A percentile compares a stretch with the other conserved stretches of the same genome.
Conservation (phyloP, 2,113 vertebrate genomes). For the Hippolais icterina region DNA sequence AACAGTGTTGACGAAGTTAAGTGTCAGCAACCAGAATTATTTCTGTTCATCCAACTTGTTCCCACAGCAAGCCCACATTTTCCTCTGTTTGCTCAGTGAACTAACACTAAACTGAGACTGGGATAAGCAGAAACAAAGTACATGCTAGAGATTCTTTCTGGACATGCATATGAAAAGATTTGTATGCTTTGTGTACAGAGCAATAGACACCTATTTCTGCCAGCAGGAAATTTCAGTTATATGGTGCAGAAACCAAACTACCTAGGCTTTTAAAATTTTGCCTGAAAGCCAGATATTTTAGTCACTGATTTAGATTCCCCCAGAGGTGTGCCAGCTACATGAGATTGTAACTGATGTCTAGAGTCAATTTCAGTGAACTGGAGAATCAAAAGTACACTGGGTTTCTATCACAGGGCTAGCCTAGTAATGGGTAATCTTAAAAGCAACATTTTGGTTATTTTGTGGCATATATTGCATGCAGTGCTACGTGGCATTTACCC, state of each 20-base stretch:
- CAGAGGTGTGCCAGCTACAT: neutral
- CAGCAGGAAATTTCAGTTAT: neutral
- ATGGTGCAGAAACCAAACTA: neutral
- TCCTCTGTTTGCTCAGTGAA: neutral
- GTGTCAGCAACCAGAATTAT: neutral
- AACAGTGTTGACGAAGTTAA: neutral
- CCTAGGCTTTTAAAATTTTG: neutral
- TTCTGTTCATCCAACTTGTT: neutral
- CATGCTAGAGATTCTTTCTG: neutral
- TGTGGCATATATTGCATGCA: neutral
- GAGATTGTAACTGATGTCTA: neutral
- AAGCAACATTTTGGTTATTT: neutral
- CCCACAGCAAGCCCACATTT: neutral
- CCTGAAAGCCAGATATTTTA: neutral
- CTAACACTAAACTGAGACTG: neutral
- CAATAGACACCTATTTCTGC: neutral
- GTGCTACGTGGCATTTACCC: neutral
- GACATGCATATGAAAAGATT: fast-evolving
- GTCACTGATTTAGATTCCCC: neutral
- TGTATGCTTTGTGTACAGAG: neutral
- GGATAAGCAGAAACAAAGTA: neutral
- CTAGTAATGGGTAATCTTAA: neutral
- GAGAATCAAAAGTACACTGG: neutral
- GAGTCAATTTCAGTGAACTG: neutral
- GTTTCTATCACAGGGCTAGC: neutral